Percentiles rank a stretch among this genome's conserved stretches.
These are phyloP conservation scores for Ceramica pisi DNA, from an alignment of 2,888 invertebrate species.

Conservation along the genomic window DNA sequence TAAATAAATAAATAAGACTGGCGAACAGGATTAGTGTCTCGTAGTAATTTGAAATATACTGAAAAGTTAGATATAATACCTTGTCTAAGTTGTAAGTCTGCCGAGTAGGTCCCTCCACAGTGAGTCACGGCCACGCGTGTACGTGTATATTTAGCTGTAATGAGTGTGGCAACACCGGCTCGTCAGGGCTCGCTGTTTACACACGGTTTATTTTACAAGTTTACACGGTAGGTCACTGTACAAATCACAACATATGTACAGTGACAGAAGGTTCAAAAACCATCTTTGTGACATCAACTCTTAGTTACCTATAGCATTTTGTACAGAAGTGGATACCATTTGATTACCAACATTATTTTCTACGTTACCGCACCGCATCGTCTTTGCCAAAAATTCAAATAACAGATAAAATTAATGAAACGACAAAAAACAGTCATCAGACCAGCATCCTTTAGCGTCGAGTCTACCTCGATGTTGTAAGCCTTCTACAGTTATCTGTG, in stretches of 20 bases:
- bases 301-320: not conserved
- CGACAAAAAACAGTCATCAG: not conserved
- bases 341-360: too few species aligned
- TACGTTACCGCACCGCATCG: not conserved
- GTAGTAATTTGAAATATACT: not conserved
- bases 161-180: not conserved
- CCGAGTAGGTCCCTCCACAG: not conserved
- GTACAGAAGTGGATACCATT: not conserved
- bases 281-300: not conserved
- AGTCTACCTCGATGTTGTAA: not conserved
- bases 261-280: conserved; percentile 15
- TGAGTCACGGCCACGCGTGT: not conserved
- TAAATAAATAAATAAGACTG: too few species aligned
- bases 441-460: not conserved
- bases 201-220: conserved; percentile 17
- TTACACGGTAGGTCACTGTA: not conserved
- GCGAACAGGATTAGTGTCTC: not conserved
- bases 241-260: not conserved
- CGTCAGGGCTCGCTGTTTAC: conserved; percentile 19
- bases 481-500: conserved; percentile 8
- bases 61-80: not conserved
- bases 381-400: not conserved
- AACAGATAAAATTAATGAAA: not conserved
- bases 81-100: not conserved
- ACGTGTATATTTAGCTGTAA: not conserved